phyloP scores from a whole-genome alignment of 2,113 vertebrate genomes.

The Gavia stellata region DNA sequence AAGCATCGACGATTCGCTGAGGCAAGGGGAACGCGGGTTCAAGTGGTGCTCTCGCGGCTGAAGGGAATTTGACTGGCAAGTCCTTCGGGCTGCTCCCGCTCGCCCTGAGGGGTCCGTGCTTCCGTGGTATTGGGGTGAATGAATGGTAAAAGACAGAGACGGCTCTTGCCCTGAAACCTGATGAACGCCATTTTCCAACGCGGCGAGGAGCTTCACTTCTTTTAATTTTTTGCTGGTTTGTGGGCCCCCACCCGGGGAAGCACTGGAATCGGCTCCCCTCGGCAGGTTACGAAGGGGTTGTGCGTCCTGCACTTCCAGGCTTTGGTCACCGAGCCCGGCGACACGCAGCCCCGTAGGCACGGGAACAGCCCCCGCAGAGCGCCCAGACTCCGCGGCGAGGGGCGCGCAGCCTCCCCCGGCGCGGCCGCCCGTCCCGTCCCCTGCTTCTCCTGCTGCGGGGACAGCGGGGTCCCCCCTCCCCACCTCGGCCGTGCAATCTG shows the following conservation, averaged over 20 bases:
- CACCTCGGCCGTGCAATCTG: too few relatives aligned
- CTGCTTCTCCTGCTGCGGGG: background rate
- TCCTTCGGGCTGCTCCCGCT: background rate
- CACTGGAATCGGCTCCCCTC: slow-evolving; percentile 11
- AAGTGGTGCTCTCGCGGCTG: slow-evolving; percentile 42
- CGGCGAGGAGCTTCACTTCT: background rate
- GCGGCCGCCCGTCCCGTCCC: background rate
- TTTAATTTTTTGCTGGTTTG: background rate
- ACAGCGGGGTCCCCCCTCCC: background rate
- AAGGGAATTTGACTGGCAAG: slow-evolving; percentile 25
- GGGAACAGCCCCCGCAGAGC: background rate
- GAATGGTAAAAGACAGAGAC: slow-evolving; percentile 36
- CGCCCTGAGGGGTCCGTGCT: slow-evolving; percentile 5
- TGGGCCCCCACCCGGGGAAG: background rate
- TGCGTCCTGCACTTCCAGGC: slow-evolving; percentile 3
- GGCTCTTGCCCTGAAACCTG: slow-evolving; percentile 19
- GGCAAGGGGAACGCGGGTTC: slow-evolving; percentile 51
- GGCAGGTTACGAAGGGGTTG: slow-evolving; percentile 31
- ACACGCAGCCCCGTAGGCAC: background rate
- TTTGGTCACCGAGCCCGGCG: slow-evolving; percentile 1
- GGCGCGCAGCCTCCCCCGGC: background rate
- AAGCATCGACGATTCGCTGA: slow-evolving; percentile 56
- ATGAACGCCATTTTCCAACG: background rate
- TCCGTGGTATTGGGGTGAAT: slow-evolving; percentile 11
- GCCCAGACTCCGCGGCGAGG: background rate